Evolutionary conservation across 2,113 vertebrate species (phyloP), one percentile per base, ranked within the genome.

Genomic region (Platysternon megacephalum): DNA sequence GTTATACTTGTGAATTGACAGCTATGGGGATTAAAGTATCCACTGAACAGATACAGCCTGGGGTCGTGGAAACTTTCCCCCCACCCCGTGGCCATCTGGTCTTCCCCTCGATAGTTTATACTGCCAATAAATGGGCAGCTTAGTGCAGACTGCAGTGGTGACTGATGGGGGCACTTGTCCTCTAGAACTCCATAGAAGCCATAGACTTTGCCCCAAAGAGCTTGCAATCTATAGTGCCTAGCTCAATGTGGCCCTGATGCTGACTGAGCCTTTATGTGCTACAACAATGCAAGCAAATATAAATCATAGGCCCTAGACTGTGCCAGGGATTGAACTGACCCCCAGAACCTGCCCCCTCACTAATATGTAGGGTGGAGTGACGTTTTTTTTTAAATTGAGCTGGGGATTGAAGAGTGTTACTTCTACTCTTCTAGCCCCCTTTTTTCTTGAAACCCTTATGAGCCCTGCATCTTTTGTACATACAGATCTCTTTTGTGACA

Each of bases 391-490:
- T 68, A 2, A 68, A n/a, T 9, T 68, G 61, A 68, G 35, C 8
- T 68, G 5, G 58, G 39, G 19, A 78, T 19, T 29, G n/a, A 53
- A 13, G 44, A 19, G 14, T 82, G 61, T 84, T 48, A 58, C 5
- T 79, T 87, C 39, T 10, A 46, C 35, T 1, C 19, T 46, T 83
- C 44, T 35, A 68, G 2, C 53, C 21, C 52, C 21, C 8, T 16
- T n/a, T 51, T 35, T 61, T 44, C 58, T 44, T 49, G 48, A 49
- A 11, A 3, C 48, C 44, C 88, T 83, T 65, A 61, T 22, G 26
- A n/a, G 48, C 46, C 0, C 1, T 84, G 8, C 22, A 82, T 87
- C 29, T 93, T 82, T 48, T 2, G 0, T 68, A 44, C 0, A 0
- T 53, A 48, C 6, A 39, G 29, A 35, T 48, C 88, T 90, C 13